Evolutionary conservation across 1,140 invertebrate genomes (phyloP).

Genomic region (Antheraea pernyi): DNA sequence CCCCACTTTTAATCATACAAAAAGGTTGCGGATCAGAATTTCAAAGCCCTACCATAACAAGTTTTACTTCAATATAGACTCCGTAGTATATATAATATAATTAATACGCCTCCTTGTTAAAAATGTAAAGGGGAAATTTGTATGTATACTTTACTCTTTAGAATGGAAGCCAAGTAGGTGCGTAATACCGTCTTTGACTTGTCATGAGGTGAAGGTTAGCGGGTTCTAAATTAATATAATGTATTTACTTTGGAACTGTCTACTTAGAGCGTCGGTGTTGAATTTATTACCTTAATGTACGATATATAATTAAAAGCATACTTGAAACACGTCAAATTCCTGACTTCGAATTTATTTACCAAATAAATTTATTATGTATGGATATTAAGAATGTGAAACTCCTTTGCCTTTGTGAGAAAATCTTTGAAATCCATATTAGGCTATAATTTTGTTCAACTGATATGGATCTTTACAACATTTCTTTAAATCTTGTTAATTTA

Average conservation of each 20-base stretch:
- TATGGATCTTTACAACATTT: too few species aligned
- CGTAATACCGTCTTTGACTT: slow-evolving; percentile 2
- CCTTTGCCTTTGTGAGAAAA: neutral
- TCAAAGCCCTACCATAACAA: too few species aligned
- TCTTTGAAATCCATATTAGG: neutral
- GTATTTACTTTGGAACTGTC: slow-evolving; percentile 2
- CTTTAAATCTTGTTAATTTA: too few species aligned
- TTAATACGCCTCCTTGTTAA: neutral
- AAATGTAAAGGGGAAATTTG: neutral
- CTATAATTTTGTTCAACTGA: neutral
- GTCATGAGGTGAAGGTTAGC: neutral
- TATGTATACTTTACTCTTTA: slow-evolving; percentile 1
- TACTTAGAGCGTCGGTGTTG: neutral
- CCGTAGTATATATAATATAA: neutral
- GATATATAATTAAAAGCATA: neutral
- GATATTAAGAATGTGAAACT: neutral
- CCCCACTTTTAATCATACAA: too few species aligned
- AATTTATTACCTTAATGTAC: slow-evolving; percentile 5
- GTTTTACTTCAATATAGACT: too few species aligned
- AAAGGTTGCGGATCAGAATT: too few species aligned
- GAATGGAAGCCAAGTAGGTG: neutral
- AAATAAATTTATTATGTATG: neutral
- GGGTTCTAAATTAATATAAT: slow-evolving; percentile 3
- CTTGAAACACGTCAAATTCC: neutral
- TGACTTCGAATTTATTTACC: neutral